Evolutionary conservation across 2,888 invertebrate species (phyloP).

Genomic region (Pardosa pseudoannulata): DNA sequence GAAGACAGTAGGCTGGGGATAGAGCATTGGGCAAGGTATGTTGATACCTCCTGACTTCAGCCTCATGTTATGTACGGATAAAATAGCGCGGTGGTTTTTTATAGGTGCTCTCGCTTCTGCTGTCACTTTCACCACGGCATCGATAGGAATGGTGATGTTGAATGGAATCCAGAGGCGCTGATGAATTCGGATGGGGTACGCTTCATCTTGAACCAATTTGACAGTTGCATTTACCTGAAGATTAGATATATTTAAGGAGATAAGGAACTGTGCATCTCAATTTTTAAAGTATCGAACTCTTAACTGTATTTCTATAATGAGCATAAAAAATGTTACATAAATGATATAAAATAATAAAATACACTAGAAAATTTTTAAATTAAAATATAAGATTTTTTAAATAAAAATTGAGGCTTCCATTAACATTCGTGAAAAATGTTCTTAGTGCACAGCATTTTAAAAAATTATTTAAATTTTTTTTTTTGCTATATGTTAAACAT

Average conservation of each 20-base stretch:
- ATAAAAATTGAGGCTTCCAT: too few relatives aligned
- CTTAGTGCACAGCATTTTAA: too few relatives aligned
- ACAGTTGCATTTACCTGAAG: conserved; percentile 58
- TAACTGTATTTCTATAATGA: too few relatives aligned
- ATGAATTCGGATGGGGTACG: conserved; percentile 66
- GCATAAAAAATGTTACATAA: too few relatives aligned
- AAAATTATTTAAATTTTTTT: too few relatives aligned
- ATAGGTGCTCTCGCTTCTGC: conserved; percentile 61
- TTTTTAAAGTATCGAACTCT: too few relatives aligned
- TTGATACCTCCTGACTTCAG: conserved; percentile 73
- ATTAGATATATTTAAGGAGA: not conserved
- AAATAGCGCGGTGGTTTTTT: conserved; percentile 67
- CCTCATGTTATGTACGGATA: conserved; percentile 72
- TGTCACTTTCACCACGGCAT: conserved; percentile 69
- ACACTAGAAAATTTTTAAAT: too few relatives aligned
- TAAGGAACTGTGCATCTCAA: too few relatives aligned
- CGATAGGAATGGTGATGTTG: conserved; percentile 73
- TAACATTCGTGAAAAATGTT: too few relatives aligned
- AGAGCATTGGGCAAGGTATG: conserved; percentile 73
- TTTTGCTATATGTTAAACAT: too few relatives aligned
- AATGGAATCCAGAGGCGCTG: conserved; percentile 73
- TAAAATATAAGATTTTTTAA: too few relatives aligned
- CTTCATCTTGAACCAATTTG: conserved; percentile 32
- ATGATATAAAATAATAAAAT: too few relatives aligned
- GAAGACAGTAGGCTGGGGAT: conserved; percentile 53